phyloP scores from a whole-genome alignment of 2,113 vertebrate species.

The Archilochus colubris region DNA sequence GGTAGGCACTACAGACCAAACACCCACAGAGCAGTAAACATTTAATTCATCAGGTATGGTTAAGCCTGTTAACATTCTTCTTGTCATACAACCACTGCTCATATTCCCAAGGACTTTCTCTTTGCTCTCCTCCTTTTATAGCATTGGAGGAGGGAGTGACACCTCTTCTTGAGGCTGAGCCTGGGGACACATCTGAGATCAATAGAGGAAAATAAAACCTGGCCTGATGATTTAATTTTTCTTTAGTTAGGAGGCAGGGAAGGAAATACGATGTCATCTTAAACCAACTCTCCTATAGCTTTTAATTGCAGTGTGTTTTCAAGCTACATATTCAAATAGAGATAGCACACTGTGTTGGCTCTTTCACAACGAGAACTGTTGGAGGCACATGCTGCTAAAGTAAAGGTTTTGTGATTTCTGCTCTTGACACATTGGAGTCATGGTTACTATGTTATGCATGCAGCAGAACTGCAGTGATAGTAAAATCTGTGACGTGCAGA shows the following conservation, averaged over 20 bases:
- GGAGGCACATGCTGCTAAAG: constrained; percentile 1
- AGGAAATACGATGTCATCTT: constrained; percentile 14
- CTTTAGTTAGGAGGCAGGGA: neutral
- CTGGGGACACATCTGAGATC: neutral
- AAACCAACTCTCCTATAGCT: neutral
- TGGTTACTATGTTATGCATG: constrained; percentile 23
- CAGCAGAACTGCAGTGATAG: neutral
- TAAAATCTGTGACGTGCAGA: neutral
- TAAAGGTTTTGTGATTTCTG: neutral
- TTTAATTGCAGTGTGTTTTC: constrained; percentile 14
- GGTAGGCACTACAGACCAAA: neutral
- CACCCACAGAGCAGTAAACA: neutral
- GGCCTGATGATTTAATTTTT: neutral
- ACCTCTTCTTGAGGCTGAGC: neutral
- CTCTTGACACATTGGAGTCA: neutral
- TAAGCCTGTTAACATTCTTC: neutral
- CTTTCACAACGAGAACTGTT: constrained; percentile 7
- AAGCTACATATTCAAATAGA: neutral
- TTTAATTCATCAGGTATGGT: neutral
- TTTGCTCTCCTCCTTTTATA: neutral
- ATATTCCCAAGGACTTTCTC: neutral
- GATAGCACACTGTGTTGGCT: neutral
- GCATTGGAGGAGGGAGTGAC: neutral
- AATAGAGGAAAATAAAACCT: neutral
- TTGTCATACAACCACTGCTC: neutral